Conservation (phyloP, 30 jellyfish, hydroid and myxozoan species). For the Cassiopea andromeda region DNA sequence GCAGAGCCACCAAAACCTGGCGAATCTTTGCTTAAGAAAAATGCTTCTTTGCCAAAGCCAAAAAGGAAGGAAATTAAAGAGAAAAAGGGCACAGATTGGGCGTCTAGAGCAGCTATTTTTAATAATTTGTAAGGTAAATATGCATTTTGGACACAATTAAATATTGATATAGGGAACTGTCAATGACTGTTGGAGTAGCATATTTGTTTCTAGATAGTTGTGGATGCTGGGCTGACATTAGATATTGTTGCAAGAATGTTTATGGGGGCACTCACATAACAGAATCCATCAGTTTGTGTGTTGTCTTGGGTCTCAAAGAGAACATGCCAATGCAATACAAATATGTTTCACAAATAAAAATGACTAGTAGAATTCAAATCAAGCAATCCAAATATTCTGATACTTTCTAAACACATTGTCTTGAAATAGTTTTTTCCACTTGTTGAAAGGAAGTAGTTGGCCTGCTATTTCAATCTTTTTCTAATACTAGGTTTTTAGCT, state of each 20-base stretch:
- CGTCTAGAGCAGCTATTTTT: constrained; percentile 74
- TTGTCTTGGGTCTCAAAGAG: too few relatives aligned
- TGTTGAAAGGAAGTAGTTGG: too few relatives aligned
- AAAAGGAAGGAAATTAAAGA: constrained; percentile 81
- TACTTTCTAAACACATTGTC: too few relatives aligned
- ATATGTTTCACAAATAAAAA: too few relatives aligned
- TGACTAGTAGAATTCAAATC: too few relatives aligned
- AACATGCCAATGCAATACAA: too few relatives aligned
- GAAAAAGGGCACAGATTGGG: constrained; percentile 79
- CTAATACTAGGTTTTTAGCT: too few relatives aligned
- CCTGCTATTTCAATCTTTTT: too few relatives aligned
- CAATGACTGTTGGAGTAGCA: not conserved
- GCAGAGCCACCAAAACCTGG: constrained; percentile 30
- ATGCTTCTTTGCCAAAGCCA: constrained; percentile 81
- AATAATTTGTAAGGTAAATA: constrained; percentile 54
- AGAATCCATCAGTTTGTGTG: not conserved
- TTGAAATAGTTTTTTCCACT: too few relatives aligned
- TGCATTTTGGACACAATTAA: not conserved
- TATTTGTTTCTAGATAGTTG: not conserved
- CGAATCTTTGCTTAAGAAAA: constrained; percentile 22
- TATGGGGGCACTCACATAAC: not conserved
- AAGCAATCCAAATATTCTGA: too few relatives aligned
- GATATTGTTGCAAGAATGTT: not conserved
- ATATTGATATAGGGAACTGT: not conserved
- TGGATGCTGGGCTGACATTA: not conserved